Percentiles rank a stretch among this genome's conserved stretches.
phyloP scores from a whole-genome alignment of 92 coral and sea anemone species.

The Virgularia gustaviana region DNA sequence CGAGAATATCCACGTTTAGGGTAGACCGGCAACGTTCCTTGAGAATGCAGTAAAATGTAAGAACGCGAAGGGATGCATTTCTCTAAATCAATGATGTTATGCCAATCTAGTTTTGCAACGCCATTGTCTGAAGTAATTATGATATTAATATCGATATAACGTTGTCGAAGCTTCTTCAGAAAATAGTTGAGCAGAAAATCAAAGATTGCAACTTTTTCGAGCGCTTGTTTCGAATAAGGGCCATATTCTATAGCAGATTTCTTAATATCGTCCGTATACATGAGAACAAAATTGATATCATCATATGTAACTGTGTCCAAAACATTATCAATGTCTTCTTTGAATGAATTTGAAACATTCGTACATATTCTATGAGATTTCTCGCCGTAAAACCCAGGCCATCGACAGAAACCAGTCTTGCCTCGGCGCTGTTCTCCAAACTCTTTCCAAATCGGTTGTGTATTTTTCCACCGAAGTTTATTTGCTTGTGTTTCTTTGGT shows the following conservation, averaged over 20 bases:
- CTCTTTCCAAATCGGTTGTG: slow-evolving; percentile 81
- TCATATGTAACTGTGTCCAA: slow-evolving; percentile 54
- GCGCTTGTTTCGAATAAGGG: slow-evolving; percentile 47
- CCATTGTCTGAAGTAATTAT: slow-evolving; percentile 83
- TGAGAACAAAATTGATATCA: slow-evolving; percentile 59
- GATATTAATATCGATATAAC: slow-evolving; percentile 50
- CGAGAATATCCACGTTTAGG: slow-evolving; percentile 54
- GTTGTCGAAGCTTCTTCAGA: slow-evolving; percentile 44
- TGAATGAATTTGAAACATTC: slow-evolving; percentile 46
- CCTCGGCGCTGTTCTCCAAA: slow-evolving; percentile 64
- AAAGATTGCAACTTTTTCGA: slow-evolving; percentile 42
- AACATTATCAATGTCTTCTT: slow-evolving; percentile 57
- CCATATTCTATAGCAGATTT: slow-evolving; percentile 62
- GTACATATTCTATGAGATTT: slow-evolving; percentile 51
- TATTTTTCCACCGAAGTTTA: slow-evolving; percentile 80
- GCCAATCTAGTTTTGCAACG: slow-evolving; percentile 58
- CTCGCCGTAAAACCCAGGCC: slow-evolving; percentile 69
- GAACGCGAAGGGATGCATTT: slow-evolving; percentile 36
- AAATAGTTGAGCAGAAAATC: slow-evolving; percentile 61
- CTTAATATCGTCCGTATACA: slow-evolving; percentile 82
- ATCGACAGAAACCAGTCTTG: slow-evolving; percentile 64
- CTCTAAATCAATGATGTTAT: slow-evolving; percentile 54
- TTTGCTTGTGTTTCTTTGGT: slow-evolving; percentile 55
- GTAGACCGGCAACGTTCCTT: slow-evolving; percentile 63
- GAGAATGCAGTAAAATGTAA: slow-evolving; percentile 41